Percentiles rank a stretch among this genome's conserved stretches.
Conservation (phyloP, 2,797 vertebrate species). For the Ceryle rudis region DNA sequence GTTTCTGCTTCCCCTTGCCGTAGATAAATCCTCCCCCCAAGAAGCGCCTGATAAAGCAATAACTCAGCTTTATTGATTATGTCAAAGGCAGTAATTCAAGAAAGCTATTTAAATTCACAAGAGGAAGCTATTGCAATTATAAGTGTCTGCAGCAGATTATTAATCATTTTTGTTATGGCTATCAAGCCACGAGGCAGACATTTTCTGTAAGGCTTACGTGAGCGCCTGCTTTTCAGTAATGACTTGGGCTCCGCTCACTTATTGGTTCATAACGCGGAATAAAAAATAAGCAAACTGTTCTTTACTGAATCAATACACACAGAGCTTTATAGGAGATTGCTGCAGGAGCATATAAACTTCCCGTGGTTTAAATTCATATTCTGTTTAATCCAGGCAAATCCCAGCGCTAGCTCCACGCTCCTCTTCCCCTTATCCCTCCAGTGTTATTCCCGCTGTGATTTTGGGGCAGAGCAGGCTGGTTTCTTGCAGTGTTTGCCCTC, state of each 20-base stretch:
- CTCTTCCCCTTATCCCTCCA: not conserved
- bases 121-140: slow-evolving; percentile 71
- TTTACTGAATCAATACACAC: not conserved
- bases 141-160: slow-evolving; percentile 65
- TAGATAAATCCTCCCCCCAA: not conserved
- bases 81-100: slow-evolving; percentile 75
- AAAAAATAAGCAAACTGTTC: slow-evolving; percentile 20
- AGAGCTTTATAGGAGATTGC: not conserved
- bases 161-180: slow-evolving; percentile 74
- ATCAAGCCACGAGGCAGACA: slow-evolving; percentile 53
- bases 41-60: slow-evolving; percentile 25
- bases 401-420: rapidly evolving
- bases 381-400: slow-evolving; percentile 6
- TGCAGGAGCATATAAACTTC: not conserved
- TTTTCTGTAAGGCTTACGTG: slow-evolving; percentile 33
- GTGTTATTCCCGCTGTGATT: not conserved
- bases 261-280: not conserved
- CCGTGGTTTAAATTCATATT: not conserved
- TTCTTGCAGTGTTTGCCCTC: not conserved
- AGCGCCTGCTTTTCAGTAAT: not conserved
- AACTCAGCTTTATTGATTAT: slow-evolving; percentile 74
- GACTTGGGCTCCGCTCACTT: slow-evolving; percentile 21
- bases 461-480: not conserved
- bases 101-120: slow-evolving; percentile 74
- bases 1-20: not conserved